Evolutionary conservation across 2,888 invertebrate species (phyloP), one percentile per base, ranked within the genome.

Genomic region (Phalera bucephala): DNA sequence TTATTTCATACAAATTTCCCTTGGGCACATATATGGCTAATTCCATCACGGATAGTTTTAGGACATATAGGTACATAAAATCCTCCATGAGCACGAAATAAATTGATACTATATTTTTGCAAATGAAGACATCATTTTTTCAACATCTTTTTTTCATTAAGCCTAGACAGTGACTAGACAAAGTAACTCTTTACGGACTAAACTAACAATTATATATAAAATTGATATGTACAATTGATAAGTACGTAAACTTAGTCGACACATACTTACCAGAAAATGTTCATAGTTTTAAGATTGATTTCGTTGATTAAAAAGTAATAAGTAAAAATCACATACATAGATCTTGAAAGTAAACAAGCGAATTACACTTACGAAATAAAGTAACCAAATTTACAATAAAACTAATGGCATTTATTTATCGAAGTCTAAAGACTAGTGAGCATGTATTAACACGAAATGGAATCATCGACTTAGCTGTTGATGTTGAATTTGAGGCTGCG

Each of bases 401-500:
- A 60, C 58, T 65, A 66, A 49, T 58, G 53, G 61, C 56, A 61
- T 57, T 59, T 45, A 54, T 53, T 40, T 51, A 53, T 69, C 54
- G 60, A 57, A 62, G 56, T 61, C 57, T 79, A 76, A 63, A 48
- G 47, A 70, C 73, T 79, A 79, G 75, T 85, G 84, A 87, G 82
- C 84, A 85, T 64, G 57, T 66, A 43, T 56, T 66, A n/a, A 70
- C 54, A 64, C 53, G 57, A 60, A 68, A 67, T 78, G 77, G 76
- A 83, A 78, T 81, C 13, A 47, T 59, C 52, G 46, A 65, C 61
- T 75, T 87, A 88, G 68, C 78, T 83, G 63, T 86, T 87, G 54
- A 84, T 74, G 58, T 88, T 87, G 52, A 91, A 91, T 65, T 93
- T 92, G 52, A 94, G 85, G 40, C 94, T 94, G 40, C 93, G 91